phyloP scores from a whole-genome alignment of 2,113 vertebrate genomes.

The Amphiprion ocellaris region DNA sequence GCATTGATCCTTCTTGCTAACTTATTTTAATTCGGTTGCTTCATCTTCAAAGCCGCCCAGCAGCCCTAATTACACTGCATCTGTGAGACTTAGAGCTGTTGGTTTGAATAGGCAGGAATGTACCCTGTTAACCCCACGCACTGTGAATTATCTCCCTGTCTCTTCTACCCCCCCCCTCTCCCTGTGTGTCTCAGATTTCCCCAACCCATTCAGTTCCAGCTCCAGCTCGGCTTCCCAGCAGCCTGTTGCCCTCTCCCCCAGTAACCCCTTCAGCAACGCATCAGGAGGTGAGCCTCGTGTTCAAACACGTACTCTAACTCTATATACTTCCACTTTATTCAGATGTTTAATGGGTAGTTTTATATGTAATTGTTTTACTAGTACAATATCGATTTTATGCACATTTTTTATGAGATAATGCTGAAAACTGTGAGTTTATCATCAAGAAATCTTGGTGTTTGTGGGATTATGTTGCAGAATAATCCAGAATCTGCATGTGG shows the following conservation, averaged over 20 bases:
- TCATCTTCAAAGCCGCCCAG: neutral
- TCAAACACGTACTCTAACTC: neutral
- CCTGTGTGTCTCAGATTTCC: conserved; percentile 82
- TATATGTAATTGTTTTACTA: too few relatives aligned
- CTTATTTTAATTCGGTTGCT: conserved; percentile 27
- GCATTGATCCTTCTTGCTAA: conserved; percentile 21
- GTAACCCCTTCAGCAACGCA: conserved; percentile 91
- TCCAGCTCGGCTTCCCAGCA: conserved; percentile 77
- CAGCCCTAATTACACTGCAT: conserved; percentile 53
- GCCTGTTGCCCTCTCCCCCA: conserved; percentile 84
- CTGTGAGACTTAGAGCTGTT: conserved; percentile 34
- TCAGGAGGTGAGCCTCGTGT: conserved; percentile 82
- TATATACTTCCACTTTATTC: too few relatives aligned
- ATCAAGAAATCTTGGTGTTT: too few relatives aligned
- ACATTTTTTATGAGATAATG: too few relatives aligned
- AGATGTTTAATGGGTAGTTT: too few relatives aligned
- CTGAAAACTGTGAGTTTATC: too few relatives aligned
- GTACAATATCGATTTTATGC: too few relatives aligned
- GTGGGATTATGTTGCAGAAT: too few relatives aligned
- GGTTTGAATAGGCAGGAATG: conserved; percentile 67
- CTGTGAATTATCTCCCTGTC: conserved; percentile 52
- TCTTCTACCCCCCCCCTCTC: neutral
- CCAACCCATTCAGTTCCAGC: conserved; percentile 87
- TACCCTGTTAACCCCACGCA: conserved; percentile 49
- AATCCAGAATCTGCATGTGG: too few relatives aligned